phyloP scores from a whole-genome alignment of 2,888 invertebrate species.

The Entomobrya multifasciata region DNA sequence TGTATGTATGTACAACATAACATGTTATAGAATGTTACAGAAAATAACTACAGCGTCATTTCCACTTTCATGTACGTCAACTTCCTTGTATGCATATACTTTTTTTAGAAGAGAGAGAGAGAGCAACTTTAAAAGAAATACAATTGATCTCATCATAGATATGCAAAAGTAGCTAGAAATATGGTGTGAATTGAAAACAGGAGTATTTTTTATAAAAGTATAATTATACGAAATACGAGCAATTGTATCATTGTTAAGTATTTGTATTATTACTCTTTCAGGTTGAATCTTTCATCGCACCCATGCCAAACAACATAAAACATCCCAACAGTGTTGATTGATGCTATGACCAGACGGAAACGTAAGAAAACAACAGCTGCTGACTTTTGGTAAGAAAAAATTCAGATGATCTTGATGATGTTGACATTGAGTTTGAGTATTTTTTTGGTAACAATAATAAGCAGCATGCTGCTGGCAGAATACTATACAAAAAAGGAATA shows the following conservation, averaged over 20 bases:
- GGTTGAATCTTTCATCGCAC: slow-evolving; percentile 12
- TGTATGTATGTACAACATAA: no score
- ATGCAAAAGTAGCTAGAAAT: slow-evolving; percentile 57
- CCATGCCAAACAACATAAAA: not conserved
- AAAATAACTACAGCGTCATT: no score
- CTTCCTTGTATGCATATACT: not conserved
- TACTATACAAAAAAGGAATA: slow-evolving; percentile 19
- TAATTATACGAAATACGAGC: no score
- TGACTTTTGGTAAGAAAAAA: slow-evolving; percentile 17
- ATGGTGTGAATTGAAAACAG: slow-evolving; percentile 60
- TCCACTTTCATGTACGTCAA: no score
- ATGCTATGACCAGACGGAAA: not conserved
- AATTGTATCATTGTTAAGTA: slow-evolving; percentile 44
- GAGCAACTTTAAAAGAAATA: slow-evolving; percentile 35
- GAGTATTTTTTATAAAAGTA: slow-evolving; percentile 42
- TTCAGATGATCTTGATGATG: not conserved
- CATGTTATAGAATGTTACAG: no score
- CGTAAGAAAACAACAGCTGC: not conserved
- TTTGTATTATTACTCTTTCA: slow-evolving; percentile 12
- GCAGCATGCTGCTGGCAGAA: no score
- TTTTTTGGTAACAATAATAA: not conserved
- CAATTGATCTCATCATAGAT: slow-evolving; percentile 57
- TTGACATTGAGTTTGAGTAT: not conserved
- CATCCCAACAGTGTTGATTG: not conserved
- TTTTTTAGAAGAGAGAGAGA: not conserved